A percentile compares a stretch with the other conserved stretches of the same genome.
phyloP scores from a whole-genome alignment of 64 coral and sea anemone species.

The Pocillopora damicornis region DNA sequence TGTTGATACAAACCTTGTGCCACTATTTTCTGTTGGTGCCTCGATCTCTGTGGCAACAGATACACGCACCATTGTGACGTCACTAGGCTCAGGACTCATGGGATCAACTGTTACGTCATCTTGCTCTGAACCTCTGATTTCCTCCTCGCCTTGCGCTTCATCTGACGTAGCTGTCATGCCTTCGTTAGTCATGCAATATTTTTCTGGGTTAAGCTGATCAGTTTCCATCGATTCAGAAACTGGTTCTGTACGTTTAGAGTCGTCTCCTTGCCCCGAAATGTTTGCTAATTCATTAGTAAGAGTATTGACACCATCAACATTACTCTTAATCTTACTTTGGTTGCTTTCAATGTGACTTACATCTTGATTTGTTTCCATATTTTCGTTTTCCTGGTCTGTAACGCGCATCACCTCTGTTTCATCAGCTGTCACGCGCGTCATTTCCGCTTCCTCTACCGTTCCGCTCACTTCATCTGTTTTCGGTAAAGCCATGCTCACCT shows the following conservation, averaged over 20 bases:
- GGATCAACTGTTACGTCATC: background rate
- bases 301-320: background rate
- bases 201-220: background rate
- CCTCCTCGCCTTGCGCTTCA: background rate
- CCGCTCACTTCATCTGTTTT: background rate
- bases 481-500: too few species aligned
- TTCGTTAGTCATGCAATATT: background rate
- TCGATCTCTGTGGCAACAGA: slow-evolving; percentile 33
- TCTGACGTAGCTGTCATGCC: background rate
- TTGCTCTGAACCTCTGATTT: background rate
- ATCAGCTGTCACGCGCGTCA: background rate
- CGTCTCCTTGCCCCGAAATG: background rate
- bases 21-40: background rate
- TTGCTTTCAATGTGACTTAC: background rate
- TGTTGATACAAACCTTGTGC: background rate
- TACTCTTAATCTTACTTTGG: background rate
- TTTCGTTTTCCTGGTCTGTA: background rate
- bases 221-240: slow-evolving; percentile 24
- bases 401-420: background rate
- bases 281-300: background rate
- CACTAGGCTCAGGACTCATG: background rate
- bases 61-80: background rate
- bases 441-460: background rate
- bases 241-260: background rate
- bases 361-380: too few species aligned